Evolutionary conservation across 2,797 vertebrate genomes (phyloP).

Genomic region (Poecilia gillii): DNA sequence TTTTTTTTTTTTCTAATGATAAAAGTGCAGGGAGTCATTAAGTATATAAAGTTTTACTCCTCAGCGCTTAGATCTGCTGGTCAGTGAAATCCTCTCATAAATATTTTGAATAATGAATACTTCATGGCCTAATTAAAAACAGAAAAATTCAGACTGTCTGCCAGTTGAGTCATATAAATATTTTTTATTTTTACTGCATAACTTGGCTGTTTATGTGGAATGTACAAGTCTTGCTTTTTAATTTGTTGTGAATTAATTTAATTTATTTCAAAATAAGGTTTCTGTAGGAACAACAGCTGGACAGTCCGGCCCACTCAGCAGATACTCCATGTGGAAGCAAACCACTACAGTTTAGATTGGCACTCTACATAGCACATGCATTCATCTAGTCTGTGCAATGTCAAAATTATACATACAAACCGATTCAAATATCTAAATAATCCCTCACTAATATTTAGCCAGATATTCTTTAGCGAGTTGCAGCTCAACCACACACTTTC

Average conservation of each 20-base stretch:
- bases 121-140: slow-evolving; percentile 16
- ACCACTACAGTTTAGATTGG: background rate
- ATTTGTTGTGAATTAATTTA: background rate
- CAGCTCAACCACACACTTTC: background rate
- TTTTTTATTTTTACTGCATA: background rate
- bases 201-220: background rate
- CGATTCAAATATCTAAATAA: background rate
- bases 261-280: background rate
- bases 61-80: slow-evolving; percentile 7
- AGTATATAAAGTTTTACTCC: slow-evolving; percentile 16
- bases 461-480: background rate
- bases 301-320: background rate
- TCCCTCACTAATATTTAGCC: background rate
- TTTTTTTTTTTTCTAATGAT: slow-evolving; percentile 34
- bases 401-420: background rate
- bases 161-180: slow-evolving; percentile 8
- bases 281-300: background rate
- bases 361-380: background rate
- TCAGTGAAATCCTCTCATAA: slow-evolving; percentile 25
- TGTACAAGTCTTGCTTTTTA: background rate
- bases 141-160: slow-evolving; percentile 13
- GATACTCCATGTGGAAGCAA: background rate
- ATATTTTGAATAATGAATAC: slow-evolving; percentile 37
- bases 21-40: slow-evolving; percentile 16
- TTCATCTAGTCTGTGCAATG: background rate